Base-by-base conservation (phyloP, 2,113 vertebrate genomes). In the Eptatretus burgeri region DNA sequence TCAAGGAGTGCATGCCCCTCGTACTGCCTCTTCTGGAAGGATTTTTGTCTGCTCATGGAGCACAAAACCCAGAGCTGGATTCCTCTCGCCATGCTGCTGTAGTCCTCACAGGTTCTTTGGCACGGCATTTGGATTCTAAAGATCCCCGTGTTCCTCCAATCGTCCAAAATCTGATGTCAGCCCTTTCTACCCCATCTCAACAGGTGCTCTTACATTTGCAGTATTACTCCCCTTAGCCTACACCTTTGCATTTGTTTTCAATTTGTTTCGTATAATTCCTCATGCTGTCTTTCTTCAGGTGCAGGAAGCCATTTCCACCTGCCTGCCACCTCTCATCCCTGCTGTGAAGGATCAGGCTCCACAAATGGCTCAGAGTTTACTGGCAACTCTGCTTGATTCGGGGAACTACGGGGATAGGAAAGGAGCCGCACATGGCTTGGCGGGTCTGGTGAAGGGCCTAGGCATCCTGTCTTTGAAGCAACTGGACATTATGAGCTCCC, bases 101-200 rank as follows among this genome's bases (percentile, higher is more conserved):
- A 67, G 85, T 98, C 72, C 79, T 98, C 12, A 98, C 95, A 89
- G 91, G 91, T 63, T 98, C 91, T 10, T 75, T 98, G 70, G 91
- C 91, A 72, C 95, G 95, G 72, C 91, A 98, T 75, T 75, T 98
- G 75, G 91, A 98, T 69, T 93, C 91, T 71, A 94, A 73, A 1
- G 89, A 98, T 75, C 89, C 91, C 66, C 95, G 94, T 75, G 87
- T 98, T 69, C 94, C 94, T 72, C 91, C 91, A 65, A 98, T 98
- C 4, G 80, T 95, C 64, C 89, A 84, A 73, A 98, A 98, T 69
- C 81, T 98, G 63, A 87, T 98, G 51, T 81, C 86, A 1, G 85
- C 91, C 1, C 82, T 95, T 51, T 93, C 85, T 12, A 98, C 91
- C 1, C 91, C 91, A 1, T 93, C 91, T 67, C 91, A 98, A 69